phyloP scores from a whole-genome alignment of 2,113 vertebrate genomes.

The Bubalus kerabau region DNA sequence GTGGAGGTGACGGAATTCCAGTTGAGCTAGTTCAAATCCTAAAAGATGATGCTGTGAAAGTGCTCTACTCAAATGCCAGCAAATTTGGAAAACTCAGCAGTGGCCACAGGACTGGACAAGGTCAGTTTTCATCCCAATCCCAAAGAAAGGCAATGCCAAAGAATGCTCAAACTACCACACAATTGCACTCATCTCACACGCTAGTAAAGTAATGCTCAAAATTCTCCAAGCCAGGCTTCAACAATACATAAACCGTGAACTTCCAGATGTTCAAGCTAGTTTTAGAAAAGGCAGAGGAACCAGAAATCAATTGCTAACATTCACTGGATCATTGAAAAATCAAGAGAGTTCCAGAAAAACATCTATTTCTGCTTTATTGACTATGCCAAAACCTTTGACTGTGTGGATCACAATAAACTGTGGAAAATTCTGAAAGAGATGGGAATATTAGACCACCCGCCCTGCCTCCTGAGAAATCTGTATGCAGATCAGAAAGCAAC shows the following conservation, averaged over 20 bases:
- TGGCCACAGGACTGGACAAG: neutral
- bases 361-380: neutral
- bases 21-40: neutral
- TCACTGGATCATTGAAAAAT: neutral
- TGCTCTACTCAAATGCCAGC: neutral
- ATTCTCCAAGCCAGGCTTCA: neutral
- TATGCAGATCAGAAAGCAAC: neutral
- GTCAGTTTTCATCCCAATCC: neutral
- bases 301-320: neutral
- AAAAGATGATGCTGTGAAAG: neutral
- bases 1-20: neutral
- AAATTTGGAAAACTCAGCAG: neutral
- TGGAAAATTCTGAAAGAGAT: neutral
- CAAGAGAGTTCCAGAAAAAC: neutral
- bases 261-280: neutral
- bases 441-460: neutral
- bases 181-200: neutral
- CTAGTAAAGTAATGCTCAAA: neutral
- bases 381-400: neutral
- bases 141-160: neutral
- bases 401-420: neutral
- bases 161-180: neutral
- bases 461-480: neutral
- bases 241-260: neutral
- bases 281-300: neutral